These are phyloP conservation scores for Macrosiphum euphorbiae DNA, from an alignment of 2,888 invertebrate genomes.

Conservation along the genomic window DNA sequence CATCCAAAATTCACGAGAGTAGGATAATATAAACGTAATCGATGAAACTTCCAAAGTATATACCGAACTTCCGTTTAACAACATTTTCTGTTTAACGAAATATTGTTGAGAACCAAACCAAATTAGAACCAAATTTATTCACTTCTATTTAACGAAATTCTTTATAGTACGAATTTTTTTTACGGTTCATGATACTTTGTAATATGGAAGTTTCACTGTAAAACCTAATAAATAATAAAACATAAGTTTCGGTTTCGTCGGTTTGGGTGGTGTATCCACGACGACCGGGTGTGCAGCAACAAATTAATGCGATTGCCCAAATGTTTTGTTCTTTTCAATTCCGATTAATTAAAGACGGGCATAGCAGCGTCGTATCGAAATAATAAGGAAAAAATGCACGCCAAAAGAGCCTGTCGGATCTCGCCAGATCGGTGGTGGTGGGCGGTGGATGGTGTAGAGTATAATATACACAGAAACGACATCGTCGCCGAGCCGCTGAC, in stretches of 20 bases:
- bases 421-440: neutral
- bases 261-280: neutral
- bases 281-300: neutral
- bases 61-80: no score
- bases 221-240: neutral
- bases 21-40: neutral
- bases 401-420: neutral
- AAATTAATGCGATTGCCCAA: neutral
- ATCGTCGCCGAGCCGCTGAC: neutral
- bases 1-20: neutral
- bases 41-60: no score
- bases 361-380: neutral
- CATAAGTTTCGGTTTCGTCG: neutral
- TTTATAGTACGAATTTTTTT: no score
- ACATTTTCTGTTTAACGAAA: no score
- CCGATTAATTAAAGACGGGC: constrained; percentile 10
- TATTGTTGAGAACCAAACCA: no score
- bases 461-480: neutral
- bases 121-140: no score
- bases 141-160: no score
- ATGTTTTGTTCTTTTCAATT: constrained; percentile 8
- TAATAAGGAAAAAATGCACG: neutral
- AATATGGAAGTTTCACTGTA: neutral
- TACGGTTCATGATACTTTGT: no score
- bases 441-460: neutral